A percentile compares a stretch with the other conserved stretches of the same genome.
These are phyloP conservation scores for Pristiophorus japonicus DNA, from an alignment of 2,113 vertebrate species.

Conservation along the genomic window DNA sequence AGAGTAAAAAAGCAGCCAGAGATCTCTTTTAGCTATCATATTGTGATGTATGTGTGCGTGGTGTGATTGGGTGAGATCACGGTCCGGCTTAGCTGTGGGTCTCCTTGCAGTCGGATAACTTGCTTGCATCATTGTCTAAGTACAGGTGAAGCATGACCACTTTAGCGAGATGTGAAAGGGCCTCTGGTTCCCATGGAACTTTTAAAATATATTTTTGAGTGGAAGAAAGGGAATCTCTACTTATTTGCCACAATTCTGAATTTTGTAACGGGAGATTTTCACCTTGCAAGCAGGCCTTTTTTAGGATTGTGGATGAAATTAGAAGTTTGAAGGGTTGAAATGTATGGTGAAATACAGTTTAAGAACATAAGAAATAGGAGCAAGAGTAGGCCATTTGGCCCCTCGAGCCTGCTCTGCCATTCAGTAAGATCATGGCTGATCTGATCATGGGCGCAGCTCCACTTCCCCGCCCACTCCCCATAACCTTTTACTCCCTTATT, in stretches of 20 bases:
- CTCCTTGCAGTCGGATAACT: not conserved
- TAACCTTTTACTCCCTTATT: no score
- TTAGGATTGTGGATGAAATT: not conserved
- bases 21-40: not conserved
- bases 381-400: no score
- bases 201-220: not conserved
- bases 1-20: not conserved
- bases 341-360: no score
- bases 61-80: not conserved
- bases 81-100: not conserved
- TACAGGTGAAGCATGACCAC: not conserved
- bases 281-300: not conserved
- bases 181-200: not conserved
- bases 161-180: not conserved
- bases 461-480: no score
- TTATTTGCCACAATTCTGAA: not conserved
- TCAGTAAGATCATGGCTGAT: no score
- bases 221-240: not conserved
- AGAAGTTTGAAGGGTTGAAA: not conserved
- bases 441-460: no score
- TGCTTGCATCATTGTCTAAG: not conserved
- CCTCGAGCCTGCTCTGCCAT: no score
- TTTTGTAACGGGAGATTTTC: not conserved
- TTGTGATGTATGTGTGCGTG: not conserved
- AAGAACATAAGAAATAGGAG: no score